Percentiles rank a stretch among this genome's conserved stretches.
phyloP scores from a whole-genome alignment of 1,140 invertebrate genomes.

The Drosophila tsacasi region DNA sequence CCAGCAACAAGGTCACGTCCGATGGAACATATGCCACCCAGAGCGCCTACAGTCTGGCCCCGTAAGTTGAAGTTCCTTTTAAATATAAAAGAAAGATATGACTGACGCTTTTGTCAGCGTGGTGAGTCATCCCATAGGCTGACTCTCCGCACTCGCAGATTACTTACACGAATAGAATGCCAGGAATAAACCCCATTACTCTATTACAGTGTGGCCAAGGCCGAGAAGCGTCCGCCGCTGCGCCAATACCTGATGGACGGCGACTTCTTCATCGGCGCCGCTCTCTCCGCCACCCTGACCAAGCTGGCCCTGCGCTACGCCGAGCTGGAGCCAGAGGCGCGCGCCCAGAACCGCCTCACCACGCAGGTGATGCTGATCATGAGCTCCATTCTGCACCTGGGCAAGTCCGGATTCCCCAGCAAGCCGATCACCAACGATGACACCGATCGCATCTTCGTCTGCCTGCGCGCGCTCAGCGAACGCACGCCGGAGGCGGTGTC shows the following conservation, averaged over 20 bases:
- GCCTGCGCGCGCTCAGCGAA: conserved; percentile 92
- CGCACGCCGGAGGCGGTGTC: conserved; percentile 89
- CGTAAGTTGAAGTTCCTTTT: conserved; percentile 85
- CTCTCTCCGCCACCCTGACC: conserved; percentile 95
- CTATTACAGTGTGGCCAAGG: conserved; percentile 87
- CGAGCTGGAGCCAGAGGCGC: conserved; percentile 63
- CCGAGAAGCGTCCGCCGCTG: conserved; percentile 91
- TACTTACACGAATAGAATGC: too few species aligned
- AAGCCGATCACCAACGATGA: conserved; percentile 98
- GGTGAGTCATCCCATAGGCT: background rate
- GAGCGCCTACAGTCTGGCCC: conserved; percentile 95
- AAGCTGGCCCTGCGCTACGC: conserved; percentile 93
- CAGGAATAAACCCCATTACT: background rate
- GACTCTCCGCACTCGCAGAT: background rate
- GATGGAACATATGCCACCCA: conserved; percentile 99
- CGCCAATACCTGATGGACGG: conserved; percentile 96
- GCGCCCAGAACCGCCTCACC: conserved; percentile 89
- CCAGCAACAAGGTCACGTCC: conserved; percentile 91
- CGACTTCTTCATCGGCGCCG: conserved; percentile 98
- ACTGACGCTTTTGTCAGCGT: background rate
- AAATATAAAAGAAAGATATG: background rate
- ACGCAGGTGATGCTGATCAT: conserved; percentile 96
- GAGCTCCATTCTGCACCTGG: conserved; percentile 94
- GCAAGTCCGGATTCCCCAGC: conserved; percentile 89
- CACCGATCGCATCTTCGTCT: conserved; percentile 94